phyloP scores from a whole-genome alignment of 2,113 vertebrate genomes.

The Laticauda laticaudata region DNA sequence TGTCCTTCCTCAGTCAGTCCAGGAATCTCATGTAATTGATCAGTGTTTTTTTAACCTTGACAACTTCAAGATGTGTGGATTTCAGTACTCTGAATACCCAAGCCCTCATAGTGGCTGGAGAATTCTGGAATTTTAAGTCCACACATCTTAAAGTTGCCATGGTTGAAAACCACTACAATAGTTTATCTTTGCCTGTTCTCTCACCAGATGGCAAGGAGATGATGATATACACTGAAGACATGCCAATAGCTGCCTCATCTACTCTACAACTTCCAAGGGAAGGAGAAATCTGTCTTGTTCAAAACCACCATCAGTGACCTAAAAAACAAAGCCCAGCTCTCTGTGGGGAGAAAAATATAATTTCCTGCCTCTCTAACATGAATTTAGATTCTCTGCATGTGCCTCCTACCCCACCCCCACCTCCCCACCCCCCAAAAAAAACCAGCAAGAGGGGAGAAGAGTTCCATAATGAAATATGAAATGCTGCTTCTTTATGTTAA shows the following conservation, averaged over 20 bases:
- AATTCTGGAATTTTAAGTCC: not conserved
- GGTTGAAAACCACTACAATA: not conserved
- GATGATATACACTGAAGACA: not conserved
- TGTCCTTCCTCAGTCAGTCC: not conserved
- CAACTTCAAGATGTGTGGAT: not conserved
- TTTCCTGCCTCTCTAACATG: not conserved
- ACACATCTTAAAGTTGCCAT: not conserved
- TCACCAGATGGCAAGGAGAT: not conserved
- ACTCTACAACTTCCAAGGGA: not conserved
- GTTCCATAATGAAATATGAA: not conserved
- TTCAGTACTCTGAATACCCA: not conserved
- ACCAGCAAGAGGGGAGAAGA: not conserved
- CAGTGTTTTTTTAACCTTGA: not conserved
- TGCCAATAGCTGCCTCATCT: constrained; percentile 7
- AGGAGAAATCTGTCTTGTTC: not conserved
- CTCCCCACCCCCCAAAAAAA: not conserved
- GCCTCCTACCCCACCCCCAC: not conserved
- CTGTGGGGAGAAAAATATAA: not conserved
- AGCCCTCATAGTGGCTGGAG: not conserved
- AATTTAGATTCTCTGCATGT: not conserved
- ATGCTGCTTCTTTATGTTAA: not conserved
- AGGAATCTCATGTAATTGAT: not conserved
- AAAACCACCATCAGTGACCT: constrained; percentile 3
- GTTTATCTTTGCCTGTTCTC: not conserved
- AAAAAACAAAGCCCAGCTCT: not conserved